Evolutionary conservation across 2,113 vertebrate species (phyloP).

Genomic region (Corydoras maculifer): DNA sequence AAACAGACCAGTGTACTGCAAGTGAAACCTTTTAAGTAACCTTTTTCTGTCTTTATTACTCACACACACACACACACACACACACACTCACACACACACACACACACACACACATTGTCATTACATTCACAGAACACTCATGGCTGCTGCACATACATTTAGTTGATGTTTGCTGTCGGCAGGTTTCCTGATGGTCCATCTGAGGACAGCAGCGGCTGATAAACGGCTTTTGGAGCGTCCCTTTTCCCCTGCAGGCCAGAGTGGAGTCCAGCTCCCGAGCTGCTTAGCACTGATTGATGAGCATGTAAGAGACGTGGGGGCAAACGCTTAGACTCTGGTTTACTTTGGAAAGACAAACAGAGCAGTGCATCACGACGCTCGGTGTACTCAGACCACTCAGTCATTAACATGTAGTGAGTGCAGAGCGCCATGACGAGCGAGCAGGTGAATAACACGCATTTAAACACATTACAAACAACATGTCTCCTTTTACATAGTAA

Average conservation of each 20-base stretch:
- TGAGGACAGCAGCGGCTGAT: constrained; percentile 29
- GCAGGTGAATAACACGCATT: too few relatives aligned
- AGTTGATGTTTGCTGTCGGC: constrained; percentile 28
- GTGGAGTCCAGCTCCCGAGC: constrained; percentile 33
- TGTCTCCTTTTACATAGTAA: too few relatives aligned
- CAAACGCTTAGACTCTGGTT: constrained; percentile 32
- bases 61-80: neutral
- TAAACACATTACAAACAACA: too few relatives aligned
- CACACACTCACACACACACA: neutral
- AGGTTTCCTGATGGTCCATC: constrained; percentile 20
- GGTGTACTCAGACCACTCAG: constrained; percentile 20
- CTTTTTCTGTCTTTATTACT: too few relatives aligned
- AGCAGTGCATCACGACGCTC: constrained; percentile 4
- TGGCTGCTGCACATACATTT: neutral
- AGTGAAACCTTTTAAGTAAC: too few relatives aligned
- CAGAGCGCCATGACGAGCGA: neutral
- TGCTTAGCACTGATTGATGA: constrained; percentile 40
- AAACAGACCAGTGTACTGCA: too few relatives aligned
- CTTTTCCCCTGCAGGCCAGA: constrained; percentile 24
- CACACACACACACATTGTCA: neutral
- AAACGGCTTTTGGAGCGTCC: constrained; percentile 32
- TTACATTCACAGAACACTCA: constrained; percentile 1
- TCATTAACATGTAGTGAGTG: neutral
- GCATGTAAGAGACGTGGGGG: constrained; percentile 5
- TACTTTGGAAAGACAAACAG: constrained; percentile 39